phyloP scores from a whole-genome alignment of 2,797 vertebrate genomes.

The Dipus sagitta region DNA sequence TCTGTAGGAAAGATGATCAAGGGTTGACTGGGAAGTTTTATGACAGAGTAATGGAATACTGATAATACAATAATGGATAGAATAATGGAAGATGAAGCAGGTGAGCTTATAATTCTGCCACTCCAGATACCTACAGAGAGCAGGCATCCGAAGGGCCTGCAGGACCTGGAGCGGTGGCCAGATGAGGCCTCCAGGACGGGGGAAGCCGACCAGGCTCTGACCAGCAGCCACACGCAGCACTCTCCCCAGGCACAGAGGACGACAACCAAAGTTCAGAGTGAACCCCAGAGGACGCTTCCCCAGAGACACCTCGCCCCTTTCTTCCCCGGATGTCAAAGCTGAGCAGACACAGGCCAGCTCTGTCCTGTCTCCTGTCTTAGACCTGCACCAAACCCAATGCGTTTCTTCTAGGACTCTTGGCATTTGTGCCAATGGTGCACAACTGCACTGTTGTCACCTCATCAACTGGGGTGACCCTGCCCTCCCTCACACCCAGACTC shows the following conservation, averaged over 20 bases:
- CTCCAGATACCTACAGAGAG: not conserved
- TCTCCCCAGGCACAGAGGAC: slow-evolving; percentile 49
- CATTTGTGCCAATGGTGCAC: not conserved
- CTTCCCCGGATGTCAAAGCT: not conserved
- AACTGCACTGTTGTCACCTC: not conserved
- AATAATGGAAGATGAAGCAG: not conserved
- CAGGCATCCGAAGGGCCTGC: not conserved
- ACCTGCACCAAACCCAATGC: not conserved
- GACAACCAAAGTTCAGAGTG: slow-evolving; percentile 52
- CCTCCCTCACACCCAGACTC: not conserved
- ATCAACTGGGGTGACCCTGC: not conserved
- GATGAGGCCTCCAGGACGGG: not conserved
- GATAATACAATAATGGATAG: not conserved
- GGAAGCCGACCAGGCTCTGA: slow-evolving; percentile 9
- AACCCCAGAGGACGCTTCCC: not conserved
- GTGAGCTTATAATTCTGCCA: not conserved
- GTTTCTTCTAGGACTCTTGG: not conserved
- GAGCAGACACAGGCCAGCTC: not conserved
- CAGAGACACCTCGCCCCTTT: not conserved
- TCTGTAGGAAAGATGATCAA: not conserved
- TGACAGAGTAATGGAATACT: not conserved
- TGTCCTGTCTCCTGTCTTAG: not conserved
- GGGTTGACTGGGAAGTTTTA: not conserved
- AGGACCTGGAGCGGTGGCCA: not conserved
- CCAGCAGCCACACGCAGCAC: not conserved